Percentiles rank a stretch among this genome's conserved stretches.
phyloP scores from a whole-genome alignment of 2,113 vertebrate genomes.

The Xiphias gladius region DNA sequence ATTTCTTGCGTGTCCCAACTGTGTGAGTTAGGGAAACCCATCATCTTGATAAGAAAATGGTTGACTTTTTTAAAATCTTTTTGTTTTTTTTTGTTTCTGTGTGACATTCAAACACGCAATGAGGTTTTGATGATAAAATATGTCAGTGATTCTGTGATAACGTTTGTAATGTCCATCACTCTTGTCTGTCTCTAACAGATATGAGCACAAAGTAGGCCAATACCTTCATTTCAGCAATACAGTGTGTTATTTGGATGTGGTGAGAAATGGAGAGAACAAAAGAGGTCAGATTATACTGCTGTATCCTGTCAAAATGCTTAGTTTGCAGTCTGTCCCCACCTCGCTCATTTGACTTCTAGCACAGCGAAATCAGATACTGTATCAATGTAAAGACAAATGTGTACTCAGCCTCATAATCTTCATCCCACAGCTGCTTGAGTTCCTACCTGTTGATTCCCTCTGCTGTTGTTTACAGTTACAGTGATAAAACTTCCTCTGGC shows the following conservation, averaged over 20 bases:
- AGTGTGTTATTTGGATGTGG: conserved; percentile 59
- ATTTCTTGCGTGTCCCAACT: conserved; percentile 47
- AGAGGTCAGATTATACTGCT: conserved; percentile 73
- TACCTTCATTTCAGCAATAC: conserved; percentile 39
- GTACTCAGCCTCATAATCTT: background rate
- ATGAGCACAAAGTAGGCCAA: conserved; percentile 35
- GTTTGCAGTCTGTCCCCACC: conserved; percentile 48
- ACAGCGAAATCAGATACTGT: background rate
- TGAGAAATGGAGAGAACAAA: conserved; percentile 65
- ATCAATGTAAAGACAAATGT: background rate
- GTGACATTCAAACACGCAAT: background rate
- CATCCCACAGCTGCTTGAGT: conserved; percentile 50
- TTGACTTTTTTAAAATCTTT: background rate
- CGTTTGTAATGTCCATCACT: conserved; percentile 14
- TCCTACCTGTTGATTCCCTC: conserved; percentile 82
- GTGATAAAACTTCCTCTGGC: conserved; percentile 77
- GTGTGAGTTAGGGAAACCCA: conserved; percentile 47
- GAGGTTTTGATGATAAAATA: conserved; percentile 12
- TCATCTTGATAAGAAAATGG: conserved; percentile 35
- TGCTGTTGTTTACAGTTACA: conserved; percentile 75
- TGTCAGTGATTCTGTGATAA: background rate
- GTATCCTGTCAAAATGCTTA: conserved; percentile 75
- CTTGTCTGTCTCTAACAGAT: conserved; percentile 48
- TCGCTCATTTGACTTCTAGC: conserved; percentile 15
- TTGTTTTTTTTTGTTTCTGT: background rate